These are phyloP conservation scores for Lycocerus yunnanus DNA, from an alignment of 2,888 invertebrate genomes.

Conservation along the genomic window DNA sequence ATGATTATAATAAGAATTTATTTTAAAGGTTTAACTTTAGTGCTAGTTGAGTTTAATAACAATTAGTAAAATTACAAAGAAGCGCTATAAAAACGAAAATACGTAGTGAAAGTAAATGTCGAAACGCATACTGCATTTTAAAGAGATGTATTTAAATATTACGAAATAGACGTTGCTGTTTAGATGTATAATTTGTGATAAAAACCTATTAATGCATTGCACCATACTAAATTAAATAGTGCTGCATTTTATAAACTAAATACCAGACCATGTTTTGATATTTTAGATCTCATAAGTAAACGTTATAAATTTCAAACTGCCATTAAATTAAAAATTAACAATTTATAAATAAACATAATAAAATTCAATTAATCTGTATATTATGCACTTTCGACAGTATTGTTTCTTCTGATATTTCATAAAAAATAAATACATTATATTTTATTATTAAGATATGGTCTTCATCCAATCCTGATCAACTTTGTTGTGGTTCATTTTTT, in stretches of 20 bases:
- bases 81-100: background rate
- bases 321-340: background rate
- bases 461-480: too few species aligned
- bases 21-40: background rate
- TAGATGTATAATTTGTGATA: background rate
- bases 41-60: background rate
- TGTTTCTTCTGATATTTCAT: too few species aligned
- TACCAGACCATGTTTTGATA: background rate
- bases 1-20: background rate
- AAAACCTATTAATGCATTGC: background rate
- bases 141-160: background rate
- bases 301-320: background rate
- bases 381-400: too few species aligned
- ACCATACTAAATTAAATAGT: background rate
- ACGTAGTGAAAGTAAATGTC: background rate
- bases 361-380: too few species aligned
- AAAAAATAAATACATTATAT: too few species aligned
- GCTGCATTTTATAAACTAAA: background rate
- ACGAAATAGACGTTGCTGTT: background rate
- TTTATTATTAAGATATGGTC: too few species aligned
- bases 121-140: slow-evolving; percentile 1
- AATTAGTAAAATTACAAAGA: background rate
- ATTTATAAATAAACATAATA: background rate
- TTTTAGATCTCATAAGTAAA: background rate
- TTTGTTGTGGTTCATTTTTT: too few species aligned